Conservation (phyloP, 1,140 invertebrate species). For the Bombus haemorrhoidalis region DNA sequence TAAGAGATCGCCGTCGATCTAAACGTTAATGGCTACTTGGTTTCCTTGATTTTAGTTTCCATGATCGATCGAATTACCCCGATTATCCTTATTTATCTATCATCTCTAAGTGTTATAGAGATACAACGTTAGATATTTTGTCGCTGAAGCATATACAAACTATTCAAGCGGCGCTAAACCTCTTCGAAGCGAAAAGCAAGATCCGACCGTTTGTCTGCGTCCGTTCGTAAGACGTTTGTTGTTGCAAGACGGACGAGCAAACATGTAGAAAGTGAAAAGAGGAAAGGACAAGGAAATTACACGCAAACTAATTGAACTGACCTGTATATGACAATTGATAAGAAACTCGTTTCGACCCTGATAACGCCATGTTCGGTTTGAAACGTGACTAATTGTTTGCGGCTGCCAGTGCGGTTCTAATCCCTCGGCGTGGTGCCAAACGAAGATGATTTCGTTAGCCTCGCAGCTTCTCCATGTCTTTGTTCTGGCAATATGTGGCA, state of each 20-base stretch:
- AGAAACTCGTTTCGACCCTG: constrained; percentile 90
- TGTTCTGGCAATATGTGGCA: constrained; percentile 85
- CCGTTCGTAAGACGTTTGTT: background rate
- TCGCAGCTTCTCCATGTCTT: constrained; percentile 88
- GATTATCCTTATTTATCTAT: background rate
- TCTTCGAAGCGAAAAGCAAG: background rate
- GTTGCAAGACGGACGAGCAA: no score
- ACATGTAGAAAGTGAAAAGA: no score
- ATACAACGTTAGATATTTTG: background rate
- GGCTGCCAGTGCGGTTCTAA: constrained; percentile 88
- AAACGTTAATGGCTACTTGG: constrained; percentile 25
- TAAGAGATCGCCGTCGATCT: constrained; percentile 9
- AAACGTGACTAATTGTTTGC: constrained; percentile 83
- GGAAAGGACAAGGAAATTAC: no score
- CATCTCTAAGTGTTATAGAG: background rate
- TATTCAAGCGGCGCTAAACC: background rate
- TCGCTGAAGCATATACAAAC: background rate
- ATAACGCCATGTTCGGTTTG: constrained; percentile 85
- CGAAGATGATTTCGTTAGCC: constrained; percentile 88
- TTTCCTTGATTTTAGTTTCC: constrained; percentile 50
- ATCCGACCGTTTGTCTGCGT: background rate
- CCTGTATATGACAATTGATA: constrained; percentile 89
- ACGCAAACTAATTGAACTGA: constrained; percentile 65
- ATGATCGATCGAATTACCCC: constrained; percentile 21
- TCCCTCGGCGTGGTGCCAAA: constrained; percentile 93